phyloP scores from a whole-genome alignment of 2,888 invertebrate species.

The Conops quadrifasciatus region DNA sequence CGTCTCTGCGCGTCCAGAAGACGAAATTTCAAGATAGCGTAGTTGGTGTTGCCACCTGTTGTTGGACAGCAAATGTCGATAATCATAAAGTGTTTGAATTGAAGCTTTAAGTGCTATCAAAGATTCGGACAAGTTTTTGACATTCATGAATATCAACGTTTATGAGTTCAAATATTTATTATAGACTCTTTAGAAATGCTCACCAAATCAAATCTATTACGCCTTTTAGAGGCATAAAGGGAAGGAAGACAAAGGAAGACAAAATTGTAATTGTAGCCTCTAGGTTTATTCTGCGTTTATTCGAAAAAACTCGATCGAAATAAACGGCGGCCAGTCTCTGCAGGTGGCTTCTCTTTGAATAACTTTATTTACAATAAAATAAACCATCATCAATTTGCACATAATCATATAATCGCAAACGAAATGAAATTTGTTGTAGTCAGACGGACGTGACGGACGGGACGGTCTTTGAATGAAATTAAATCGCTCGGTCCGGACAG shows the following conservation, averaged over 20 bases:
- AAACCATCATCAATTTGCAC: background rate
- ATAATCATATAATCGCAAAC: slow-evolving; percentile 3
- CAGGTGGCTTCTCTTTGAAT: background rate
- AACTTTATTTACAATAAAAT: slow-evolving; percentile 18
- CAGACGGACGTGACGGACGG: no score
- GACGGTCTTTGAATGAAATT: slow-evolving; percentile 6
- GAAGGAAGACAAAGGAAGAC: no score
- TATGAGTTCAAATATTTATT: no score
- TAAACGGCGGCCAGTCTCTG: background rate
- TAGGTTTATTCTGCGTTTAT: no score
- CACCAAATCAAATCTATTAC: no score
- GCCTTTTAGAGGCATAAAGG: no score
- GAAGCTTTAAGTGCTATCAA: background rate
- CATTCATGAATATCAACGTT: no score
- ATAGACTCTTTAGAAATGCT: no score
- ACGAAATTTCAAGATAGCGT: background rate
- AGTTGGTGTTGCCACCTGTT: background rate
- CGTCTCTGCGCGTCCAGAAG: background rate
- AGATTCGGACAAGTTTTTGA: no score
- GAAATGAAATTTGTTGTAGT: background rate
- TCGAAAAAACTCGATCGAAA: no score
- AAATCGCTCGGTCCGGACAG: slow-evolving; percentile 1
- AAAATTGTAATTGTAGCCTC: no score
- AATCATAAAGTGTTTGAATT: no score
- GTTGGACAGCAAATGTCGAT: background rate